Conservation (phyloP, 1,140 invertebrate species). For the Sarcophaga peregrina region DNA sequence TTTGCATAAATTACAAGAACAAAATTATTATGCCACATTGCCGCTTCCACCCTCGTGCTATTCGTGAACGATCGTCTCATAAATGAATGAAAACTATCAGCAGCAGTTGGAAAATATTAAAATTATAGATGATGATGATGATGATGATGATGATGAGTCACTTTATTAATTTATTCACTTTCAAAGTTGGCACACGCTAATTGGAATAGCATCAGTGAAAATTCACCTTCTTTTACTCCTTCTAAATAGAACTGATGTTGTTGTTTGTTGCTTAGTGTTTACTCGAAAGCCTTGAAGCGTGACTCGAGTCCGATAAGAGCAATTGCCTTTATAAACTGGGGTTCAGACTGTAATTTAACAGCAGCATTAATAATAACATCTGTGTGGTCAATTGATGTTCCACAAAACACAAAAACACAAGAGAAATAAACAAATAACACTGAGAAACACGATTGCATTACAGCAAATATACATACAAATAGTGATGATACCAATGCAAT, state of each 20-base stretch:
- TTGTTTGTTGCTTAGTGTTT: constrained; percentile 45
- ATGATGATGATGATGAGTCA: constrained; percentile 32
- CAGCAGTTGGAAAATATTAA: not conserved
- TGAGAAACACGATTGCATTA: not conserved
- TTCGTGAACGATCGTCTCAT: not conserved
- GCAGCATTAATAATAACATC: constrained; percentile 52
- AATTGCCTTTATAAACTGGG: constrained; percentile 52
- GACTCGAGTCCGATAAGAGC: constrained; percentile 65
- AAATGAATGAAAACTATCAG: not conserved
- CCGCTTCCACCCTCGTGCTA: not conserved
- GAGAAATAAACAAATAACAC: not conserved
- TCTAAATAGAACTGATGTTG: not conserved
- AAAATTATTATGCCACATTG: not conserved
- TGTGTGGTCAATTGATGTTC: constrained; percentile 46
- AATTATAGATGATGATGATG: not conserved
- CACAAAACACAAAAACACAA: not conserved
- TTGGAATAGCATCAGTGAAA: constrained; percentile 51
- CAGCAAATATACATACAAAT: too few species aligned
- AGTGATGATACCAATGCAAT: too few species aligned
- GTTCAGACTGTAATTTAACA: constrained; percentile 45
- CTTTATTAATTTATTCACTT: not conserved
- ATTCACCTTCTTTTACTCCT: constrained; percentile 50
- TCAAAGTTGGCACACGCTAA: constrained; percentile 51
- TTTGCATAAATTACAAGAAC: constrained; percentile 32
- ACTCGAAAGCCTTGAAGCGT: constrained; percentile 63